Percentiles rank a stretch among this genome's conserved stretches.
Evolutionary conservation across 1,140 invertebrate genomes (phyloP).

Genomic region (Argopecten irradians): DNA sequence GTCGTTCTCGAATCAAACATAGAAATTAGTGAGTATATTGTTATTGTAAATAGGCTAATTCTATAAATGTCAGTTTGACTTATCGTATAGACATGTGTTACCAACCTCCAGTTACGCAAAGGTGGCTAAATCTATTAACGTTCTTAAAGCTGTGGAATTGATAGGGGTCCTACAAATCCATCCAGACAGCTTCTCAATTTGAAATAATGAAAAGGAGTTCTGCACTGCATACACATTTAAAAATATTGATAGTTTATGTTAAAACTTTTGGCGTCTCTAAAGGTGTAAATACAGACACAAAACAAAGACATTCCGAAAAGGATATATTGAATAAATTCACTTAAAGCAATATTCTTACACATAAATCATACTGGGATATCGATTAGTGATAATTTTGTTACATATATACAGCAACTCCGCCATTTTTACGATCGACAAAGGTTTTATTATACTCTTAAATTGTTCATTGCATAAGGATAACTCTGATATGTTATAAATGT

Average conservation of each 20-base stretch:
- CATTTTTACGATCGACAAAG: no score
- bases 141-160: neutral
- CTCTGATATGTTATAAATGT: no score
- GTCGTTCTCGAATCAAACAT: conserved; percentile 13
- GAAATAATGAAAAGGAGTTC: neutral
- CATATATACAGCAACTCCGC: no score
- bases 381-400: no score
- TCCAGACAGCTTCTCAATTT: neutral
- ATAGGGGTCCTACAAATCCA: neutral
- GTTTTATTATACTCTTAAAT: no score
- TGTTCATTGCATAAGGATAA: no score
- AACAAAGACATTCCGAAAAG: neutral
- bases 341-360: no score
- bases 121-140: neutral
- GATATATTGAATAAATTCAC: no score
- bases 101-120: neutral
- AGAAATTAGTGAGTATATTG: conserved; percentile 7
- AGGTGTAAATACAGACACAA: neutral
- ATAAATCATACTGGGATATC: no score
- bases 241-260: no score
- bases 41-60: neutral
- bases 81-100: neutral
- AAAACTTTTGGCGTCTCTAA: no score
- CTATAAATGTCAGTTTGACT: conserved; percentile 17
- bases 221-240: neutral